Conservation (phyloP, 2,888 invertebrate species). For the Dione juno region DNA sequence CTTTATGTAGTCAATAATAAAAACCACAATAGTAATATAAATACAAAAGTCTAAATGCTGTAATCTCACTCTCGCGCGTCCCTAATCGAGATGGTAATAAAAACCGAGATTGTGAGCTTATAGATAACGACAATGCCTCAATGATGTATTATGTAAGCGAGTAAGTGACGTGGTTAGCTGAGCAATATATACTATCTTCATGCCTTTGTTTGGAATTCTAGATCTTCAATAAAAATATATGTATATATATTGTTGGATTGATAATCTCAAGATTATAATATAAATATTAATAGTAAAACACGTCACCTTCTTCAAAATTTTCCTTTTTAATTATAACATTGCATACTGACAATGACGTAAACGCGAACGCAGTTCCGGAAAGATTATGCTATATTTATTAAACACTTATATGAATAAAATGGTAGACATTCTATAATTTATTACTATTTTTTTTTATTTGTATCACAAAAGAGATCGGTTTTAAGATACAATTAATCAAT, state of each 20-base stretch:
- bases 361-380: too few relatives aligned
- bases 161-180: constrained; percentile 39
- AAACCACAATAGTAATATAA: constrained; percentile 25
- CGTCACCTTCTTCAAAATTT: too few relatives aligned
- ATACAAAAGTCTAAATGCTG: constrained; percentile 29
- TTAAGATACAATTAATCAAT: neutral
- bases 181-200: constrained; percentile 17
- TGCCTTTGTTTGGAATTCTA: neutral
- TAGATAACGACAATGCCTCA: constrained; percentile 43
- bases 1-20: constrained; percentile 22
- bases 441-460: too few relatives aligned
- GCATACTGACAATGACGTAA: too few relatives aligned
- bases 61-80: constrained; percentile 39
- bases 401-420: too few relatives aligned
- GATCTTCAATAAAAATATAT: neutral
- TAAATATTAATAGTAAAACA: too few relatives aligned
- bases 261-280: too few relatives aligned
- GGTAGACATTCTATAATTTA: too few relatives aligned
- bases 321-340: too few relatives aligned
- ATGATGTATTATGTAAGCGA: constrained; percentile 45
- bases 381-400: too few relatives aligned
- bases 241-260: too few relatives aligned
- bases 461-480: neutral
- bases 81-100: constrained; percentile 48
- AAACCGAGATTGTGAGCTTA: constrained; percentile 38